These are phyloP conservation scores for Poeciliopsis gracilis DNA, from an alignment of 2,797 vertebrate genomes.

Conservation along the genomic window DNA sequence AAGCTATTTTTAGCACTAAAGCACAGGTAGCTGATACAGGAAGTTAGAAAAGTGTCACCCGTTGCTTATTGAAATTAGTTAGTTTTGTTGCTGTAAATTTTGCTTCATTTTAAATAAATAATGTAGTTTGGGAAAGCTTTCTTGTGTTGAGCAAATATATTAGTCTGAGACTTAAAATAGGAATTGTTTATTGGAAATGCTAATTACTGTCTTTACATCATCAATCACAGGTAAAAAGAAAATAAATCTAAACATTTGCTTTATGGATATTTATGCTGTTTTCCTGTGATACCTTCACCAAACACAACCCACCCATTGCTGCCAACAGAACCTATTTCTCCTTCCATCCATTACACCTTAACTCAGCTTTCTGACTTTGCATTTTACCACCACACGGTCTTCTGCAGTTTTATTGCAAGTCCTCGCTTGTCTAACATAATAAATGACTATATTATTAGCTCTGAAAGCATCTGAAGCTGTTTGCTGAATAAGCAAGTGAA, in stretches of 20 bases:
- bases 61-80: neutral
- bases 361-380: constrained; percentile 15
- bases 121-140: neutral
- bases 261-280: constrained; percentile 11
- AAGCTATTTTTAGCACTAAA: neutral
- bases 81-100: neutral
- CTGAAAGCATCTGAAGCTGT: constrained; percentile 41
- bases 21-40: neutral
- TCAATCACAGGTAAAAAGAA: neutral
- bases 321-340: constrained; percentile 14
- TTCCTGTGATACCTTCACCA: constrained; percentile 2
- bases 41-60: neutral
- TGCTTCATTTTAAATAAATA: neutral
- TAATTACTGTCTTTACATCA: neutral
- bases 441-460: constrained; percentile 4
- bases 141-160: neutral
- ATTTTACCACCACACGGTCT: constrained; percentile 16
- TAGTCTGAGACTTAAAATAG: neutral
- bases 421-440: constrained; percentile 18
- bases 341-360: constrained; percentile 22
- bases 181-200: neutral
- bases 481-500: constrained; percentile 44
- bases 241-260: constrained; percentile 13
- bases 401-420: constrained; percentile 7
- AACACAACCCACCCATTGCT: neutral